A percentile compares a stretch with the other conserved stretches of the same genome.
Evolutionary conservation across 2,797 vertebrate species (phyloP).

Genomic region (Gallinago nigripennis): DNA sequence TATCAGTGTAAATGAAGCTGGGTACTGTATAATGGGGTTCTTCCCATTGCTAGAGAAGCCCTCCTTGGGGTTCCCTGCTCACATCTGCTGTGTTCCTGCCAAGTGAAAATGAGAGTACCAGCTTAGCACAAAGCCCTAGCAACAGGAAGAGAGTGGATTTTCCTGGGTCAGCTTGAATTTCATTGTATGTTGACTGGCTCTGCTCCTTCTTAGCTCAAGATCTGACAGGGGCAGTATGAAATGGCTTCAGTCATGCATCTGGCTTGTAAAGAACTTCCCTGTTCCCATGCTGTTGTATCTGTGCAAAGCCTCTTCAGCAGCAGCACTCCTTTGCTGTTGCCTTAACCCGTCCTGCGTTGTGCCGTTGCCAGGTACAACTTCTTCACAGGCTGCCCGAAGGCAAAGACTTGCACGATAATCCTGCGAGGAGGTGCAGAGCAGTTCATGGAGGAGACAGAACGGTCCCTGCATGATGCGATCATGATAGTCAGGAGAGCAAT

Average conservation of each 20-base stretch:
- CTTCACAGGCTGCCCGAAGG: slow-evolving; percentile 94
- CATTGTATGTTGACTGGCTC: neutral
- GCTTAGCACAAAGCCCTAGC: neutral
- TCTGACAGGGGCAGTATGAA: fast-evolving
- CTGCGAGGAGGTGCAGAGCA: slow-evolving; percentile 94
- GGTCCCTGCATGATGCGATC: slow-evolving; percentile 96
- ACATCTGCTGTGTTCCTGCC: neutral
- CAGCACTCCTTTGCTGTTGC: fast-evolving
- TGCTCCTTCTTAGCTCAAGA: neutral
- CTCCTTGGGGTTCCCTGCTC: neutral
- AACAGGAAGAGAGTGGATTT: neutral
- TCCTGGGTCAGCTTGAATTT: neutral
- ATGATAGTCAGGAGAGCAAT: slow-evolving; percentile 98
- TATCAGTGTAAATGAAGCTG: neutral
- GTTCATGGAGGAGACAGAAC: slow-evolving; percentile 98
- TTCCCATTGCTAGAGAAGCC: neutral
- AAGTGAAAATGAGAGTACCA: neutral
- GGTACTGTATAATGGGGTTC: fast-evolving
- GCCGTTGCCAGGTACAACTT: slow-evolving; percentile 88
- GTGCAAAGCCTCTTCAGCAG: neutral
- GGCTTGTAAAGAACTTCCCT: neutral
- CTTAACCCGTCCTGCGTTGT: neutral
- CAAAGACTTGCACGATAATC: slow-evolving; percentile 95
- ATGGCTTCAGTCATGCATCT: fast-evolving
- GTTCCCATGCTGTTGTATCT: fast-evolving